Evolutionary conservation across 2,113 vertebrate genomes (phyloP).

Genomic region (Neoarius graeffei): DNA sequence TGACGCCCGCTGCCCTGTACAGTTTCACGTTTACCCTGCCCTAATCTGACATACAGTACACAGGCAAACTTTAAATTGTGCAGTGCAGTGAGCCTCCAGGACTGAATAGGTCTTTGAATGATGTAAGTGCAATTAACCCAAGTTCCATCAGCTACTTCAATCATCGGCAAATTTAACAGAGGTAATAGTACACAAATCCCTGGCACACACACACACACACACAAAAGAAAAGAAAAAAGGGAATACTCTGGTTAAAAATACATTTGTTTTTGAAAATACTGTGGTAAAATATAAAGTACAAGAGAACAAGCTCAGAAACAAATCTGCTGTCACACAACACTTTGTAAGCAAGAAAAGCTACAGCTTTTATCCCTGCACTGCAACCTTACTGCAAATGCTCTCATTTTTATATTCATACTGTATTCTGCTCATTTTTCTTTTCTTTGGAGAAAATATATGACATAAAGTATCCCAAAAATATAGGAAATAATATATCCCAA

Average conservation of each 20-base stretch:
- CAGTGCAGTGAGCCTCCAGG: not conserved
- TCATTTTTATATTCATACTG: too few relatives aligned
- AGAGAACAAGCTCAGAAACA: not conserved
- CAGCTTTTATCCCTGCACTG: not conserved
- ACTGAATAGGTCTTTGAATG: not conserved
- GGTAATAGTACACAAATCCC: not conserved
- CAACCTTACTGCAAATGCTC: not conserved
- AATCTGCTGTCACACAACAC: not conserved
- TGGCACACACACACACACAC: not conserved
- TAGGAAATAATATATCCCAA: not conserved
- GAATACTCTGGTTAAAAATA: not conserved
- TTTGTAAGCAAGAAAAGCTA: not conserved
- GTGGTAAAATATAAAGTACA: not conserved
- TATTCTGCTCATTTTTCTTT: not conserved
- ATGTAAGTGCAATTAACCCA: not conserved
- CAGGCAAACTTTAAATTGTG: too few relatives aligned
- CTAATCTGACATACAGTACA: not conserved
- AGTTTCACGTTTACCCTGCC: not conserved
- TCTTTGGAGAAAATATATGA: not conserved
- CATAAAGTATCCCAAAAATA: not conserved
- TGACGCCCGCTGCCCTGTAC: not conserved
- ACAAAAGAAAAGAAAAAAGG: not conserved
- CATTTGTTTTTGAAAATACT: not conserved
- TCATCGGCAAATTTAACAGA: not conserved
- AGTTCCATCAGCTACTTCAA: not conserved